Base-by-base conservation (phyloP, 2,888 invertebrate genomes). In the Drosophila gaucha region DNA sequence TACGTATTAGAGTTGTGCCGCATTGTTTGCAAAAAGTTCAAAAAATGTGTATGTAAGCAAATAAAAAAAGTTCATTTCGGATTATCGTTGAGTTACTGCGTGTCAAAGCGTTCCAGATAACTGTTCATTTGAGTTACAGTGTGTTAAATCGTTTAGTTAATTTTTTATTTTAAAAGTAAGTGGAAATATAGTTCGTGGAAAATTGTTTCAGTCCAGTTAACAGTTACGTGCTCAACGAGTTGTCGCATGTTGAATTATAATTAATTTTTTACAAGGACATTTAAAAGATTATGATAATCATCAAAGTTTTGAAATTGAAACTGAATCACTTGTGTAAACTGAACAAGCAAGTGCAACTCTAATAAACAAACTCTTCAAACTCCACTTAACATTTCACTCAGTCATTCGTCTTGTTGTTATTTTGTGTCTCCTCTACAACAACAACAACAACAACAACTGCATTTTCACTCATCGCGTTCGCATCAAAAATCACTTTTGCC, bases 401-500 rank as follows among this genome's bases (percentile, higher is more conserved):
- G 28, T 30, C 33, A 35, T 49, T 43, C 35, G 46, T 39, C 33
- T 31, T 31, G 46, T 62, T 56, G 47, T 54, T 65, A 44, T 70
- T 31, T 28, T 28, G 44, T 55, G 41, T 51, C 59, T 43, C 33
- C 38, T 39, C 10, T 33, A 31, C 12, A 44, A 31, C 9, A 57
- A 31, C 28, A 50, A 44, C 10, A 28, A 31, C 12, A 44, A 31
- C 9, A 57, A 31, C 28, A 50, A 44, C 49, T 56, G 31, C 60
- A 49, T 33, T 44, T n/a, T 52, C 44, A 67, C 30, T 55, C 51
- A 72, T 72, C 66, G 36, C 30, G 56, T 35, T 66, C 51, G 49
- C 47, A 63, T 47, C 14, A 51, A 22, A 46, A 35, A 18, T 52
- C 54, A 50, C 47, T 55, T 43, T 55, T 39, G 50, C 51, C 46